Percentiles rank a stretch among this genome's conserved stretches.
Evolutionary conservation across 2,797 vertebrate species (phyloP).

Genomic region (Enteromius paludinosus): DNA sequence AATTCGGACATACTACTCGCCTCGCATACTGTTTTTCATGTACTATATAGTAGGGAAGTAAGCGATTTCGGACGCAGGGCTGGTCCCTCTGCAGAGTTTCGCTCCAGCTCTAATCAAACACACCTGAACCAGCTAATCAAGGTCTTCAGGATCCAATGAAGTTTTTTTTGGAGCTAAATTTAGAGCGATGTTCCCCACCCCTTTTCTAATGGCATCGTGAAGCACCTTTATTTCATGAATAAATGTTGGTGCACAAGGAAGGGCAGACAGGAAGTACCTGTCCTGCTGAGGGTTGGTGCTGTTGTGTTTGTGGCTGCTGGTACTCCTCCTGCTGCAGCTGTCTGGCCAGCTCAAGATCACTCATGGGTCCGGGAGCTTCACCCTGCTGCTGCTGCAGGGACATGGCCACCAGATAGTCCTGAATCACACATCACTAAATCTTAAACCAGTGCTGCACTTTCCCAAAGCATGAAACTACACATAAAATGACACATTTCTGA

Average conservation of each 20-base stretch:
- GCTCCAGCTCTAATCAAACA: no score
- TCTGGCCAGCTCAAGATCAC: conserved; percentile 89
- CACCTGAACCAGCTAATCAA: no score
- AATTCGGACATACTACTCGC: no score
- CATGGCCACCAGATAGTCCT: conserved; percentile 92
- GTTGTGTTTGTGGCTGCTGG: conserved; percentile 70
- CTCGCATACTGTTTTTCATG: no score
- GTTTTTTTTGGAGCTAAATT: no score
- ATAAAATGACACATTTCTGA: not conserved
- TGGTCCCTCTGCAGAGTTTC: no score
- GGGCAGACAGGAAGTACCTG: not conserved
- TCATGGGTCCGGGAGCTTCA: conserved; percentile 73
- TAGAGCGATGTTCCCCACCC: no score
- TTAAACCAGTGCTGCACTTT: not conserved
- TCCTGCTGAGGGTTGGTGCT: conserved; percentile 14
- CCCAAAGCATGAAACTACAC: not conserved
- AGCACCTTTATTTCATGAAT: not conserved
- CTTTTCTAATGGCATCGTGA: no score
- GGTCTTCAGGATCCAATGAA: no score
- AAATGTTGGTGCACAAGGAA: not conserved
- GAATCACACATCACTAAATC: not conserved
- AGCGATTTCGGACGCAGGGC: no score
- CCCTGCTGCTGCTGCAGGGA: conserved; percentile 86
- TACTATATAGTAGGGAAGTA: no score
- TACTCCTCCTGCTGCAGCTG: conserved; percentile 94